Evolutionary conservation across 2,113 vertebrate species (phyloP), one percentile per base, ranked within the genome.

Genomic region (Phoenicopterus ruber): DNA sequence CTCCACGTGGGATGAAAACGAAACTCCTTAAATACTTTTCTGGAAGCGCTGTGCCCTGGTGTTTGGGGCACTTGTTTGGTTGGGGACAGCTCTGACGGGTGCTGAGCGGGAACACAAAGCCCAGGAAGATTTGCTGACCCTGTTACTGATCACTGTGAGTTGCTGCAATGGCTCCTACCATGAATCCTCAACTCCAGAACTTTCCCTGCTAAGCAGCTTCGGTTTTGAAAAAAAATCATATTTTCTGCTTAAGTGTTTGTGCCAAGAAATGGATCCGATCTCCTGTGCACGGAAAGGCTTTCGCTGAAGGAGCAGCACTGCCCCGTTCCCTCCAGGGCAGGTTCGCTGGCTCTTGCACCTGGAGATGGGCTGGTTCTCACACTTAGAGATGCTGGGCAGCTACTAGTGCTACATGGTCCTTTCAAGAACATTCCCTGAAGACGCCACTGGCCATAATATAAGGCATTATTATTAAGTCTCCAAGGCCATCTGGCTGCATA

Each of bases 141-240:
- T 36, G 34, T 13, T 50, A 17, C 10, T 32, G 34, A 52, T 62
- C 46, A 17, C 13, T 0, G 0, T 3, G 40, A 42, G 21, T 1
- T 57, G 20, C 36, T 62, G 36, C 1, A 1, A 44, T 49, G 58
- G 8, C 10, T 91, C 14, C n/a, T 18, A 78, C n/a, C 40, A 14
- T 0, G 13, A 91, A 16, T 26, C 14, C 46, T 80, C 31, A 57
- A 6, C 26, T 89, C 36, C 57, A 52, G 46, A 79, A 65, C 59
- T 31, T 55, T 34, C 36, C 47, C 54, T 40, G 50, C 29, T 34
- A 13, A 29, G 62, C 18, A 61, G 7, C 40, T 86, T 46, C 2
- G 3, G 13, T 73, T 62, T 71, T 26, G 22, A 25, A 57, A 52
- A 42, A 57, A 52, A n/a, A 21, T 14, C 5, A 26, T 6, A 3